phyloP scores from a whole-genome alignment of 2,888 invertebrate genomes.

The Acrobasis consociella region DNA sequence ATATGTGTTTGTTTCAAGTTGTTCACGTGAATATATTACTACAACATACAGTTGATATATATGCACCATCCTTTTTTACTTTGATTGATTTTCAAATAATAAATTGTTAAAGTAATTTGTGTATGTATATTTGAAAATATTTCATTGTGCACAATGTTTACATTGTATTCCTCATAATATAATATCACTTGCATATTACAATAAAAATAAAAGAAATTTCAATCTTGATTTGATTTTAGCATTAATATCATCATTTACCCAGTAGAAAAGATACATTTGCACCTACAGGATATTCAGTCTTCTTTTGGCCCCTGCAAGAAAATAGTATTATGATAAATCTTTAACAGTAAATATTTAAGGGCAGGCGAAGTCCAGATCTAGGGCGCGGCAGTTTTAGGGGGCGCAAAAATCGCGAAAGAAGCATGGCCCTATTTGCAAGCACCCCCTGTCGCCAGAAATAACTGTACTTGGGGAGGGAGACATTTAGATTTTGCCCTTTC shows the following conservation, averaged over 20 bases:
- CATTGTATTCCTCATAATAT: conserved; percentile 7
- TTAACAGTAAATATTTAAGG: not conserved
- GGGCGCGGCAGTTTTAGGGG: too few relatives aligned
- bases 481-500: too few relatives aligned
- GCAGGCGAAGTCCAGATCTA: too few relatives aligned
- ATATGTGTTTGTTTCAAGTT: conserved; percentile 5
- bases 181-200: conserved; percentile 10
- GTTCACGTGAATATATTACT: not conserved
- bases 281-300: conserved; percentile 79
- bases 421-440: too few relatives aligned
- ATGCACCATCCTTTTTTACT: not conserved
- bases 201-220: conserved; percentile 10
- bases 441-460: too few relatives aligned
- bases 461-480: too few relatives aligned
- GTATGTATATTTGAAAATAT: conserved; percentile 6
- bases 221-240: conserved; percentile 13
- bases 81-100: not conserved
- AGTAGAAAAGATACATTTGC: conserved; percentile 84
- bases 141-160: conserved; percentile 9
- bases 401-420: too few relatives aligned
- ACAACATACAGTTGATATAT: not conserved
- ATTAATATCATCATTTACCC: conserved; percentile 20
- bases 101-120: conserved; percentile 1
- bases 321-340: not conserved
- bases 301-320: conserved; percentile 75